phyloP scores from a whole-genome alignment of 2,113 vertebrate genomes.

The Marcusenius ussheri region DNA sequence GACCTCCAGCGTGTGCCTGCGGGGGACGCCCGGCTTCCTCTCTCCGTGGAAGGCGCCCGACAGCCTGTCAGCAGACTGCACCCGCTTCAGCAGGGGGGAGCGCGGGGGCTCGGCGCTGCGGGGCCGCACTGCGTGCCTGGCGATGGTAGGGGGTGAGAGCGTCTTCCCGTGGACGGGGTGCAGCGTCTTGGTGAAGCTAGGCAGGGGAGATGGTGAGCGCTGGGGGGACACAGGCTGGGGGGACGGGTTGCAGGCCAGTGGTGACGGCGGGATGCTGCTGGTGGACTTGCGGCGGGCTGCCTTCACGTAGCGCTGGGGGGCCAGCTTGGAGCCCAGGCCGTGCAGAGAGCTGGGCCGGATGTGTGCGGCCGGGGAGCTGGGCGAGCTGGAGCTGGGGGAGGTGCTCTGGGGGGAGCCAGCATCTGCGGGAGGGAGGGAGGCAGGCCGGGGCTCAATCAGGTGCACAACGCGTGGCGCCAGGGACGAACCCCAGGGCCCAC shows the following conservation, averaged over 20 bases:
- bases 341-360: constrained; percentile 89
- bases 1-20: constrained; percentile 69
- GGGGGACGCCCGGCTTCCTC: constrained; percentile 56
- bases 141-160: constrained; percentile 75
- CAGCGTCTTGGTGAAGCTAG: constrained; percentile 64
- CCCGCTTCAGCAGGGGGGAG: constrained; percentile 82
- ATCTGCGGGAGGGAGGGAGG: constrained; percentile 57
- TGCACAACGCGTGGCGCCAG: not conserved
- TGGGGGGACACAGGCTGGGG: constrained; percentile 78
- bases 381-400: constrained; percentile 85
- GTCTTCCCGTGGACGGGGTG: constrained; percentile 73
- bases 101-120: constrained; percentile 70
- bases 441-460: not conserved
- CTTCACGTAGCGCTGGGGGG: constrained; percentile 74
- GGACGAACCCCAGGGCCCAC: not conserved
- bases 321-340: constrained; percentile 81
- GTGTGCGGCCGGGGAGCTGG: constrained; percentile 81
- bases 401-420: constrained; percentile 75
- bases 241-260: constrained; percentile 79
- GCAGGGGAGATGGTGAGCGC: constrained; percentile 75
- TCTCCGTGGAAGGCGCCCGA: constrained; percentile 63
- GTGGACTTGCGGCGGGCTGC: constrained; percentile 88
- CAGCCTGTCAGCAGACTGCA: constrained; percentile 82
- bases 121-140: constrained; percentile 68
- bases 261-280: constrained; percentile 92